Conservation (phyloP, 1,140 invertebrate species). For the Dreissena polymorpha region DNA sequence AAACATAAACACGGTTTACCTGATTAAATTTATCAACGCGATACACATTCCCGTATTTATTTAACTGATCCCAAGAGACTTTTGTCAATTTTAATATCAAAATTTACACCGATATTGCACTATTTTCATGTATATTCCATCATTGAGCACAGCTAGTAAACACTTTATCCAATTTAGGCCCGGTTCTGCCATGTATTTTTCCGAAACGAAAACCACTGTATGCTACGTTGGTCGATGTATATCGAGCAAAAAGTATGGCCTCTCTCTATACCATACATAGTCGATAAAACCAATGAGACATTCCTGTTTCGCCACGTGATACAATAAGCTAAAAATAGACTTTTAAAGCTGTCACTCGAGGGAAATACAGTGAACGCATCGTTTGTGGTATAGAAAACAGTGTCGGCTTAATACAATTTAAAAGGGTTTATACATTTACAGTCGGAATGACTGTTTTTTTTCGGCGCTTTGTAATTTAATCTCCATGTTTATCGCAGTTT, state of each 20-base stretch:
- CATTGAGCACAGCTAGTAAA: background rate
- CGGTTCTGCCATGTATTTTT: background rate
- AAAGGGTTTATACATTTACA: no score
- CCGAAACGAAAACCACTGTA: constrained; percentile 2
- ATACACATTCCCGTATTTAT: constrained; percentile 21
- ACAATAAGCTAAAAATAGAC: constrained; percentile 3
- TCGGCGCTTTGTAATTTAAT: no score
- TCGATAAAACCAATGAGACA: constrained; percentile 49
- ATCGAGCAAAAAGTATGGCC: constrained; percentile 48
- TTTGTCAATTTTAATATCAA: constrained; percentile 13
- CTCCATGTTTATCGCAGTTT: no score
- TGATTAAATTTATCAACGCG: constrained; percentile 15
- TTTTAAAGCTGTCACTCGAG: constrained; percentile 40
- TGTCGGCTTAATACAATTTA: no score
- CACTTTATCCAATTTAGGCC: background rate
- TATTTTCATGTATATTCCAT: constrained; percentile 8
- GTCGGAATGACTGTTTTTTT: no score
- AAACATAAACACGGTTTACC: constrained; percentile 32
- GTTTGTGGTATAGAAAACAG: no score
- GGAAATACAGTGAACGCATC: constrained; percentile 46
- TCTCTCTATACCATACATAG: constrained; percentile 16
- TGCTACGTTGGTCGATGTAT: background rate
- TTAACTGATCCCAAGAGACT: constrained; percentile 37
- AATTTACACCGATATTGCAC: background rate
- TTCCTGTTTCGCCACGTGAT: constrained; percentile 47